These are phyloP conservation scores for Megaustenia siamemsis DNA, from an alignment of 2,888 invertebrate species.

Conservation along the genomic window DNA sequence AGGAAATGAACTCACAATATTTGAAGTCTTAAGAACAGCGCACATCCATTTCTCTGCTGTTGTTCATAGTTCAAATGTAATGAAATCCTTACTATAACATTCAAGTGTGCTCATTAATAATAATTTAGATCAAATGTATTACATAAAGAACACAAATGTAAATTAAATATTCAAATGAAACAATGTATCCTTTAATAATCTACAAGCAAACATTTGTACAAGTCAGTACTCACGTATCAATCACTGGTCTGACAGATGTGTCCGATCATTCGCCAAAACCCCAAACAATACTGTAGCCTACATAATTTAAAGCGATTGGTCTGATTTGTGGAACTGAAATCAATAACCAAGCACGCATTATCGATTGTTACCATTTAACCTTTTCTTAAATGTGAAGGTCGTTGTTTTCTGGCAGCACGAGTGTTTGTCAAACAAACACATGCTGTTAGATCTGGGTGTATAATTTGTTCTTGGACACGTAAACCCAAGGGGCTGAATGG, in stretches of 20 bases:
- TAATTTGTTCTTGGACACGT: too few species aligned
- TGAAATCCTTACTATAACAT: too few species aligned
- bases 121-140: too few species aligned
- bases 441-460: background rate
- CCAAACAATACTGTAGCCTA: background rate
- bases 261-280: background rate
- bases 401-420: background rate
- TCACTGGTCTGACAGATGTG: background rate
- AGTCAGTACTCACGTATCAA: background rate
- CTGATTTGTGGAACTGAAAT: background rate
- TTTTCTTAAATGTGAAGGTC: background rate
- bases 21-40: too few species aligned
- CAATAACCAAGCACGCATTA: background rate
- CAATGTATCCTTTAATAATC: background rate
- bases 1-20: too few species aligned
- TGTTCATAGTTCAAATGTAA: too few species aligned
- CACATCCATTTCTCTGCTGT: too few species aligned
- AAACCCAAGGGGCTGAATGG: too few species aligned
- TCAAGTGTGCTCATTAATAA: too few species aligned
- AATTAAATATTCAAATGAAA: background rate
- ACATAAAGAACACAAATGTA: too few species aligned
- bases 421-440: background rate
- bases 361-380: conserved; percentile 1
- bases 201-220: background rate
- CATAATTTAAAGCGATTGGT: background rate